phyloP scores from a whole-genome alignment of 2,888 invertebrate genomes.

The Laspeyria flexula region DNA sequence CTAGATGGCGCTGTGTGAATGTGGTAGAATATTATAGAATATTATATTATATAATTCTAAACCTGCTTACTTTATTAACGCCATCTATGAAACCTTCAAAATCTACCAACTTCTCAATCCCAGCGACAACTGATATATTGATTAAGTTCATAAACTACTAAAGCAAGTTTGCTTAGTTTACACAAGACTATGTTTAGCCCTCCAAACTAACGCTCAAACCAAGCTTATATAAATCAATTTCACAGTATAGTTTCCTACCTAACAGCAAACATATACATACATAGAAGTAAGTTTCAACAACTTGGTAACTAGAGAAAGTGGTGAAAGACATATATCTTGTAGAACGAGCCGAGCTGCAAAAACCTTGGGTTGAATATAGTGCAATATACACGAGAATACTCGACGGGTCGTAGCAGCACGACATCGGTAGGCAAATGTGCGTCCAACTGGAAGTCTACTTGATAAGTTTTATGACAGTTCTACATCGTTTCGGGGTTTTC shows the following conservation, averaged over 20 bases:
- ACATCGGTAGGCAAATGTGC: neutral
- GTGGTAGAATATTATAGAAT: too few relatives aligned
- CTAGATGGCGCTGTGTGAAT: too few relatives aligned
- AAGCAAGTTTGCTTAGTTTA: neutral
- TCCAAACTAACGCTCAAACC: constrained; percentile 5
- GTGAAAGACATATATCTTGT: constrained; percentile 26
- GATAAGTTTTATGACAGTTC: constrained; percentile 7
- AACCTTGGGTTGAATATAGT: neutral
- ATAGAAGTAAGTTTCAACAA: constrained; percentile 39
- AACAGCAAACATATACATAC: constrained; percentile 17
- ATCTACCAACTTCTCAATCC: too few relatives aligned
- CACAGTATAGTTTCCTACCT: constrained; percentile 32
- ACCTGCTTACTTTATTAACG: too few relatives aligned
- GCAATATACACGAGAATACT: neutral
- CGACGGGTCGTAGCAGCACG: neutral
- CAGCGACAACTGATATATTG: neutral
- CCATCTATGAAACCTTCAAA: too few relatives aligned
- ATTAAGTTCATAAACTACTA: neutral
- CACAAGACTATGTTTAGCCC: neutral
- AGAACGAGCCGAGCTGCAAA: constrained; percentile 3
- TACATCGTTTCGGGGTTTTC: neutral
- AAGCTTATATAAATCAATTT: constrained; percentile 40
- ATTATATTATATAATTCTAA: too few relatives aligned
- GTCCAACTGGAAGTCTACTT: constrained; percentile 4
- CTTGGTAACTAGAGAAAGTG: constrained; percentile 38